Evolutionary conservation across 2,797 vertebrate genomes (phyloP), one percentile per base, ranked within the genome.

Genomic region (Muraenolepis orangiensis): DNA sequence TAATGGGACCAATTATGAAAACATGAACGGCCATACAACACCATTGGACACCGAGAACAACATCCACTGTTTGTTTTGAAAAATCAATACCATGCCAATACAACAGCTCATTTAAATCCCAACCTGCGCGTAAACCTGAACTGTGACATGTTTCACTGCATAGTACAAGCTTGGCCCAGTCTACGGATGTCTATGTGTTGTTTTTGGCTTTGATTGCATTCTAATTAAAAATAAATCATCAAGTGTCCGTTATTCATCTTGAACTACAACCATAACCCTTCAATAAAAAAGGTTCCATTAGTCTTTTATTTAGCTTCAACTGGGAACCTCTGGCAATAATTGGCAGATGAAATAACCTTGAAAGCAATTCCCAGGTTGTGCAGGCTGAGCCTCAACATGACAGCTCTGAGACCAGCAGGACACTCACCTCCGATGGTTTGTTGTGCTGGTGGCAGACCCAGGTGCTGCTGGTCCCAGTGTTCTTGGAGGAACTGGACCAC

Each of bases 371-470:
- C 7, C 10, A 26, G 11, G 57, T 26, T 64, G 11, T 64, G 23
- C n/a, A 64, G 13, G 10, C 7, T 26, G 4, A 64, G n/a, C 57
- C n/a, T 26, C 26, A 11, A 12, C 11, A 26, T 26, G 57, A 64
- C 16, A 46, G 13, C 40, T 16, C 16, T 46, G 40, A n/a, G n/a
- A n/a, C 40, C 16, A 46, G 40, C 16, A 5, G 32, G 6, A 2
- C 12, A 85, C 94, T 0, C 82, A 99, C 96, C 96, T 98, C 96
- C 32, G 97, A 99, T 18, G 96, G 97, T 82, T 97, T 98, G 93
- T 97, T 98, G 88, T 91, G 93, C 91, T 95, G 97, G 84, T 95
- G 96, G 71, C 95, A 94, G 73, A 95, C 93, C 96, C 96, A 98
- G 84, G 94, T 91, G 81, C 95, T 94, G 88, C 93, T 97, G 91